Base-by-base conservation (phyloP, 37 sponge, comb jelly and placozoan species). In the Hormiphora californensis region DNA sequence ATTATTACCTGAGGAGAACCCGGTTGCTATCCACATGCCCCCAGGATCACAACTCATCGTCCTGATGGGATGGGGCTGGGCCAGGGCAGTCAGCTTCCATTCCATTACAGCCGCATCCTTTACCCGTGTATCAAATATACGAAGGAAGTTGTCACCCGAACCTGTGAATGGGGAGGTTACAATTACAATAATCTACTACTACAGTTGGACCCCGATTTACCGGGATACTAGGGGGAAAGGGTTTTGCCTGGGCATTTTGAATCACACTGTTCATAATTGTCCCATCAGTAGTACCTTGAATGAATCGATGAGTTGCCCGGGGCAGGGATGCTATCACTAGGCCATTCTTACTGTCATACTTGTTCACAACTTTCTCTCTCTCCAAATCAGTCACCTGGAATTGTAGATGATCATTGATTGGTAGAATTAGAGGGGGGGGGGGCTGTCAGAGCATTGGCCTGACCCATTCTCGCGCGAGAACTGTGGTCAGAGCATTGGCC, bases 281-380 rank as follows among this genome's bases (percentile, higher is more conserved):
- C n/a, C n/a, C n/a, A n/a, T n/a, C n/a, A n/a, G n/a, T n/a, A n/a
- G n/a, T 41, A 73, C 81, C 81, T 41, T 73, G 81, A 32, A 73
- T 73, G 41, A 73, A 36, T 21, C 81, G 32, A 46, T 73, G 12
- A 3, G 81, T 43, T 1, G 81, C 81, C 1, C 27, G 0, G 1
- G 81, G 81, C 23, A 73, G 46, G 12, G 25, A 19, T 37, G 81
- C 38, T 9, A 73, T n/a, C 4, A 73, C 81, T 25, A 73, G 46
- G 9, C 39, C 44, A 30, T 73, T 73, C 44, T 41, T 73, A 41
- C 81, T 73, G 36, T 73, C 81, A 36, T 73, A 73, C 38, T 73
- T 73, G 1, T 43, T 4, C 8, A 73, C 44, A n/a, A 41, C 81
- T 17, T 33, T 27, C 46, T 73, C 28, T 40, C 81, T 73, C 15